phyloP scores from a whole-genome alignment of 2,888 invertebrate genomes.

The Drosophila atroscutellata region DNA sequence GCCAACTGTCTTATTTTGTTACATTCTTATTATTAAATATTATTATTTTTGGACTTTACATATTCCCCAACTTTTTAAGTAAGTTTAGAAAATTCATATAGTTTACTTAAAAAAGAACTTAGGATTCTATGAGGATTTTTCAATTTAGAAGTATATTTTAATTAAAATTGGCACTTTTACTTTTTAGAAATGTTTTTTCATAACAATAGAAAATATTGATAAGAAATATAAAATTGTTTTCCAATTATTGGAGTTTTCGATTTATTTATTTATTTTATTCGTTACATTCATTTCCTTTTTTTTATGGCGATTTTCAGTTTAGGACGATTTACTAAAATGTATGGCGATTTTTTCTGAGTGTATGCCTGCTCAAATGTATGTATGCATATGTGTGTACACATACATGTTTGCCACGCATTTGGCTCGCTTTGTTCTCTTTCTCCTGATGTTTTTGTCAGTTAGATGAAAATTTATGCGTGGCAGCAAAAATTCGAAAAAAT shows the following conservation, averaged over 20 bases:
- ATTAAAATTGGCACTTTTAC: too few relatives aligned
- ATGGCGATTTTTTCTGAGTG: not conserved
- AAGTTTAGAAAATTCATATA: too few relatives aligned
- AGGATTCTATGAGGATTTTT: not conserved
- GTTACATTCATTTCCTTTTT: not conserved
- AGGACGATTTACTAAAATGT: not conserved
- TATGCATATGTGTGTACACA: not conserved
- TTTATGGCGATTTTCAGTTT: not conserved
- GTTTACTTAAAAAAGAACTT: too few relatives aligned
- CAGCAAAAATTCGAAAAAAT: constrained; percentile 22
- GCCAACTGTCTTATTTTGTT: not conserved
- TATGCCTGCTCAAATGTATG: not conserved
- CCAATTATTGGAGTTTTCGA: too few relatives aligned
- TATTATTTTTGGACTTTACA: too few relatives aligned
- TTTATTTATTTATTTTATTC: not conserved
- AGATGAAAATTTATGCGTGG: constrained; percentile 71
- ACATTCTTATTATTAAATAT: too few relatives aligned
- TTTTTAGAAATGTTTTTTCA: too few relatives aligned
- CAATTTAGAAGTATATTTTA: too few relatives aligned
- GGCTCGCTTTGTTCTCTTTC: constrained; percentile 13
- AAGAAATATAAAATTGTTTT: too few relatives aligned
- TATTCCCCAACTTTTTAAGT: too few relatives aligned
- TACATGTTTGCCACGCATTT: constrained; percentile 22
- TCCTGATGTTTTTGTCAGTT: constrained; percentile 50
- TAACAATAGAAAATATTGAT: too few relatives aligned